Base-by-base conservation (phyloP, 2,113 vertebrate species). In the Chloropsis cyanopogon region DNA sequence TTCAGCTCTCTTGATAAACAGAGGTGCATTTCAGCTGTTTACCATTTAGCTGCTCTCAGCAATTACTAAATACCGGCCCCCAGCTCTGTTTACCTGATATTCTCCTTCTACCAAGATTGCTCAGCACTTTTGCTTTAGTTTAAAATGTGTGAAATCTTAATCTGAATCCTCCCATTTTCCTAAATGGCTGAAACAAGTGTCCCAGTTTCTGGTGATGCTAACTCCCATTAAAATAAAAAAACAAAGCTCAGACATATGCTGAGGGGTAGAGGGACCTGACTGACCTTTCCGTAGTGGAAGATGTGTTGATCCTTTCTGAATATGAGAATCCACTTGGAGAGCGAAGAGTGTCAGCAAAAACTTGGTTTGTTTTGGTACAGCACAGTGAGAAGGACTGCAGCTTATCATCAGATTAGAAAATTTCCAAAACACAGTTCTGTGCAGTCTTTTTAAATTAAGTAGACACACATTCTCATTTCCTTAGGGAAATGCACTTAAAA, bases 401-500 rank as follows among this genome's bases (percentile, higher is more conserved):
- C 83, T 84, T 66, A 92, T 94, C 80, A 82, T 29, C 75, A 56
- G 70, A 92, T 87, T 57, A 87, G 90, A 97, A 92, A 31, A 85
- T 53, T 95, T 95, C 94, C 91, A 93, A 95, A 96, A 88, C 94
- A 91, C 52, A 72, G 73, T 75, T 91, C 49, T 39, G 56, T 37
- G 79, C 77, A 69, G 73, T 46, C 73, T 59, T 92, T 81, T 91
- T 12, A 72, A 89, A 90, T 86, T 35, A 81, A 90, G 49, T 60
- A 79, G 84, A 79, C 72, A 39, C 49, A 68, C 77, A 82, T 57
- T 44, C 73, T 79, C 37, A 57, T 91, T 88, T 92, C 87, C 90
- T 57, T 6, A 44, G 82, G 78, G 85, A 94, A 95, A 82, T 16
- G 12, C 53, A 57, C 66, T 93, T 94, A 63, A 88, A 92, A 96